These are phyloP conservation scores for Dinoponera quadriceps DNA, from an alignment of 1,140 invertebrate species.

Conservation along the genomic window DNA sequence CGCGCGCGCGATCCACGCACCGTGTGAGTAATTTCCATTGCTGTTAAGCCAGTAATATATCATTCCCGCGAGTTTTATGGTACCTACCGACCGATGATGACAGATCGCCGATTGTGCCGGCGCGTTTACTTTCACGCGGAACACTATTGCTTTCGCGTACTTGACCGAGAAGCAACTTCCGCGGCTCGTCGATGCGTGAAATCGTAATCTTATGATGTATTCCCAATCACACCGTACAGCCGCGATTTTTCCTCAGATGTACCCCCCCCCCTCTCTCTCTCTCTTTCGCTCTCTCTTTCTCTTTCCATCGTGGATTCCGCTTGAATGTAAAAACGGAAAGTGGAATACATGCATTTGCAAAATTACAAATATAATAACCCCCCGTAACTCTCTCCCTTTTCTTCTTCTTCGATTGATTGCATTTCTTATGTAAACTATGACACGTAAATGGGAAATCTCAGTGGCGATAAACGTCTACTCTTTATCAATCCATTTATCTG, in stretches of 20 bases:
- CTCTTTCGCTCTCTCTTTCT: too few relatives aligned
- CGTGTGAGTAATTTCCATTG: conserved; percentile 66
- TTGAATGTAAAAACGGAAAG: too few relatives aligned
- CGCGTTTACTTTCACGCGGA: conserved; percentile 52
- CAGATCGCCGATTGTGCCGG: conserved; percentile 51
- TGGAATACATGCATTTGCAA: too few relatives aligned
- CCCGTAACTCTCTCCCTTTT: too few relatives aligned
- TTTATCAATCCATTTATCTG: too few relatives aligned
- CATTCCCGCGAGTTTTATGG: conserved; percentile 34
- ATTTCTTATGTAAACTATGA: too few relatives aligned
- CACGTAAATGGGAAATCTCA: too few relatives aligned
- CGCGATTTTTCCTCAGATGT: not conserved
- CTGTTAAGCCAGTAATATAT: conserved; percentile 62
- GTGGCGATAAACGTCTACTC: too few relatives aligned
- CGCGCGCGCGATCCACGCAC: conserved; percentile 24
- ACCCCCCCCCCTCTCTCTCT: too few relatives aligned
- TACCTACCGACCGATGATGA: conserved; percentile 39
- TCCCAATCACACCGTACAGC: not conserved
- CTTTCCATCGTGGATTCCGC: too few relatives aligned
- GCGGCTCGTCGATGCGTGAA: conserved; percentile 20
- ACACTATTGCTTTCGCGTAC: conserved; percentile 53
- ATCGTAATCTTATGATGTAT: not conserved
- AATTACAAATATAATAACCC: too few relatives aligned
- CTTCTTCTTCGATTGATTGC: too few relatives aligned
- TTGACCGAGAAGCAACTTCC: conserved; percentile 38